Base-by-base conservation (phyloP, 2,113 vertebrate species). In the Podiceps cristatus region DNA sequence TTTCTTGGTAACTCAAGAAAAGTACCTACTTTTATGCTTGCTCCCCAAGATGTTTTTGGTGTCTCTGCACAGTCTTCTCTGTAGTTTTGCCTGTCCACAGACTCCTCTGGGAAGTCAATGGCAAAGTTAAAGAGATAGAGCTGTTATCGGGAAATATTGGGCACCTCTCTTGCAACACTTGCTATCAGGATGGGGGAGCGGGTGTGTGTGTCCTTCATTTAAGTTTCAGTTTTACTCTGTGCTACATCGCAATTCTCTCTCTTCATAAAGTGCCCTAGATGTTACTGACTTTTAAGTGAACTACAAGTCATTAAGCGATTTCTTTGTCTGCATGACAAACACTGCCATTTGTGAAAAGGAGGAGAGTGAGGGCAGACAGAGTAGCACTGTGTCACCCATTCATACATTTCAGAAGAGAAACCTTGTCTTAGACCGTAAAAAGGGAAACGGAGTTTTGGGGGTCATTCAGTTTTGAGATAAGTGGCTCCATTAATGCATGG, bases 301-400 rank as follows among this genome's bases (percentile, higher is more conserved):
- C 13, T 71, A 6, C 5, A 44, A 75, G 35, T 56, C 73, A 63
- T 75, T 44, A 62, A 44, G 53, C 45, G 63, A 44, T 88, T 92
- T 86, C 7, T 88, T 74, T 77, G 59, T 45, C 55, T 37, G 10
- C 33, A 22, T 52, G 77, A 66, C 44, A 89, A 52, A 31, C 9
- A 4, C 17, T 67, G 72, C 17, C 35, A 35, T 59, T 62, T 62
- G 9, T 60, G 66, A 67, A 59, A 81, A 47, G n/a, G 14, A 67
- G 20, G 14, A 82, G 50, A 67, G 25, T 19, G 58, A 67, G 47
- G 12, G 31, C 1, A 10, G 18, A 27, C 7, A 3, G 40, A 63
- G 17, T 16, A 55, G 28, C 0, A 0, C 31, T 67, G 12, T 31
- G 25, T 31, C 78, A 85, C 23, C 16, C 0, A 0, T 35, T 73